Evolutionary conservation across 2,888 invertebrate genomes (phyloP), one percentile per base, ranked within the genome.

Genomic region (Pterostichus niger): DNA sequence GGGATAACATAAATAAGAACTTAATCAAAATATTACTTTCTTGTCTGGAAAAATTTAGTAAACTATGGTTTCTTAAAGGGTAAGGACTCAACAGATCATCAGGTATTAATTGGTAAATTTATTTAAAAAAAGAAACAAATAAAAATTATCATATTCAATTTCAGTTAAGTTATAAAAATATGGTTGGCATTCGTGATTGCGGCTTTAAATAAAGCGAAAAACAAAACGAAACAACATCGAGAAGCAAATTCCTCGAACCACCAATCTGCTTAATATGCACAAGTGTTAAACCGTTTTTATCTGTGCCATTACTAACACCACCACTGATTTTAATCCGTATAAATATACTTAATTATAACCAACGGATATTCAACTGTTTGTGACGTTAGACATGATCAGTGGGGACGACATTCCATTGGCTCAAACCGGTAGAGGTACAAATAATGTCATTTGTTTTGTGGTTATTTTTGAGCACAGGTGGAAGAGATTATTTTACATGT

Each of bases 91-190:
- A 49, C 49, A n/a, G 49, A 49, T 49, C 49, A 49, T n/a, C 11
- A 49, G 13, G 49, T 49, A 6, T 49, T n/a, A 49, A n/a, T 49
- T 13, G 49, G 2, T 44, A 49, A 49, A 49, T 5, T n/a, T 10
- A 49, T 11, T 6, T 49, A 49, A 11, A 49, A 49, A 40, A 1
- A 40, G 5, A 40, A 7, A 40, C 24, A 40, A 40, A 40, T 40
- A 40, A 40, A 44, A 71, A 71, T 71, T 71, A 44, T 17, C 68
- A 71, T 71, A 71, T 71, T 40, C 13, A 17, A 6, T 9, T 40
- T 44, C 15, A 80, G 68, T 64, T 68, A 80, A 80, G 80, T 33
- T 68, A 80, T 80, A 80, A 52, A 80, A 80, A 80, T 80, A 52
- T 52, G 35, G 54, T 40, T 52, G 61, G 68, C 52, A 80, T 80